Conservation (phyloP, 2,888 invertebrate genomes). For the Perizoma affinitatum region DNA sequence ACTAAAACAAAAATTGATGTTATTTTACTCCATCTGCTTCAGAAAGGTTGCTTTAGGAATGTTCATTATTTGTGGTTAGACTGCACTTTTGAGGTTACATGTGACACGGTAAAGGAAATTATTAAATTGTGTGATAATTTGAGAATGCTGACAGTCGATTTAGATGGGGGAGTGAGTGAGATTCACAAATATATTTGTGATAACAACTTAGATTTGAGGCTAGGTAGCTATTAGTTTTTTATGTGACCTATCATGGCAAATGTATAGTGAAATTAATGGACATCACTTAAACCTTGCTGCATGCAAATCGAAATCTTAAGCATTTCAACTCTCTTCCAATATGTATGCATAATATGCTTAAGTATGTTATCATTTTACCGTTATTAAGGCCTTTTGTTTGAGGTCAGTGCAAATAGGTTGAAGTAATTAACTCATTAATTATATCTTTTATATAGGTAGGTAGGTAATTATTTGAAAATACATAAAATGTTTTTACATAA, state of each 20-base stretch:
- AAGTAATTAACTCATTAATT: slow-evolving; percentile 15
- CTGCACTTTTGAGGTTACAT: slow-evolving; percentile 74
- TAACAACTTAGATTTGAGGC: slow-evolving; percentile 73
- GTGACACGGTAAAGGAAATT: slow-evolving; percentile 63
- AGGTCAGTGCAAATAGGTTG: slow-evolving; percentile 4
- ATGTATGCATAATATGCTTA: slow-evolving; percentile 1
- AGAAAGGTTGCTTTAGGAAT: slow-evolving; percentile 65
- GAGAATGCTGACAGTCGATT: slow-evolving; percentile 70
- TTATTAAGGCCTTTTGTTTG: slow-evolving; percentile 7
- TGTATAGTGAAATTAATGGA: no score
- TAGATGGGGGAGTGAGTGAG: slow-evolving; percentile 61
- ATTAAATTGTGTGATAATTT: slow-evolving; percentile 68
- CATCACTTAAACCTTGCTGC: no score
- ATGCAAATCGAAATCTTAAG: no score
- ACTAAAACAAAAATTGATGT: slow-evolving; percentile 68
- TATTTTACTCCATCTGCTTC: slow-evolving; percentile 61
- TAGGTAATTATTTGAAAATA: slow-evolving; percentile 8
- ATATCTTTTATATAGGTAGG: background rate
- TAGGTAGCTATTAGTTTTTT: slow-evolving; percentile 68
- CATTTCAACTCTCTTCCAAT: no score
- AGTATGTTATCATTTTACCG: slow-evolving; percentile 41
- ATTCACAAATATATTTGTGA: slow-evolving; percentile 67
- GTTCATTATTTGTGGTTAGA: slow-evolving; percentile 73
- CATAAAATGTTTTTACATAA: slow-evolving; percentile 12
- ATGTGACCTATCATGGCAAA: background rate